A percentile compares a stretch with the other conserved stretches of the same genome.
Evolutionary conservation across 2,888 invertebrate species (phyloP).

Genomic region (Brenthis ino): DNA sequence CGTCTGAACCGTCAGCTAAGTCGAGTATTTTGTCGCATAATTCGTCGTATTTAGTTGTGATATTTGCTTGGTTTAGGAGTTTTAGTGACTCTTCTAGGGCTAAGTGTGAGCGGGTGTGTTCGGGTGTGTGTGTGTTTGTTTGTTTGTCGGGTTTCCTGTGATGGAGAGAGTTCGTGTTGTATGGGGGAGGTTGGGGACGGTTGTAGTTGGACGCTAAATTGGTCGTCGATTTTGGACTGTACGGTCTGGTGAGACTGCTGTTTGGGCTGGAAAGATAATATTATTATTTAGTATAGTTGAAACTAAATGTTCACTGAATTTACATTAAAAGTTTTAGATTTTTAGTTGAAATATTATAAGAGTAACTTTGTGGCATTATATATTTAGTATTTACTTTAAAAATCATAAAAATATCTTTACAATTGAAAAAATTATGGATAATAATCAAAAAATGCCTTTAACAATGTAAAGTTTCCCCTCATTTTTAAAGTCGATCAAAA

Average conservation of each 20-base stretch:
- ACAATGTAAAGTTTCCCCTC: too few relatives aligned
- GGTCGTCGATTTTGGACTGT: constrained; percentile 73
- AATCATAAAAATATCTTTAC: too few relatives aligned
- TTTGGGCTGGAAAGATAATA: constrained; percentile 74
- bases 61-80: constrained; percentile 75
- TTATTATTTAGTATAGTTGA: neutral
- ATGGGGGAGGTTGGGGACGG: constrained; percentile 77
- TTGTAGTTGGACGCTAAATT: constrained; percentile 73
- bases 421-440: too few relatives aligned
- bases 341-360: too few relatives aligned
- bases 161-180: constrained; percentile 66
- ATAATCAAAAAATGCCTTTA: too few relatives aligned
- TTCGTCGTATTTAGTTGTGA: constrained; percentile 58
- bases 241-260: constrained; percentile 78
- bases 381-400: too few relatives aligned
- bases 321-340: too few relatives aligned
- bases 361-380: too few relatives aligned
- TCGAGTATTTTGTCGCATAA: constrained; percentile 68
- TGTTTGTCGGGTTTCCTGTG: constrained; percentile 60
- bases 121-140: constrained; percentile 53
- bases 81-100: constrained; percentile 74
- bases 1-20: constrained; percentile 64
- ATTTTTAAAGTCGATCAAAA: too few relatives aligned
- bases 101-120: constrained; percentile 59
- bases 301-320: neutral